phyloP scores from a whole-genome alignment of 1,140 invertebrate species.

The Drosophila eugracilis region DNA sequence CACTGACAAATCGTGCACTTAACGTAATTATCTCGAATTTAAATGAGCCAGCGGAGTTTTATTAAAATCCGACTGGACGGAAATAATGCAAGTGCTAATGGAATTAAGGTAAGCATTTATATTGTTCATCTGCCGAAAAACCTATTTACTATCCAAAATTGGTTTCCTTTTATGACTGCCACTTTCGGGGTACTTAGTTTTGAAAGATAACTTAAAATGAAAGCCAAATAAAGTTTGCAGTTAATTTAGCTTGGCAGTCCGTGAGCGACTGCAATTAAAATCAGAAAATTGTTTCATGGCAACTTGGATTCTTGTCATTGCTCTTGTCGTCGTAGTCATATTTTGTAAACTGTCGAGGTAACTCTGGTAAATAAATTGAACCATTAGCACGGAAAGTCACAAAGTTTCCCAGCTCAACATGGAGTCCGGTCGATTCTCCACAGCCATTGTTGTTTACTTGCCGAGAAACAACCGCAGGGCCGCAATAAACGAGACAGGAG shows the following conservation, averaged over 20 bases:
- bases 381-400: constrained; percentile 62
- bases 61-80: background rate
- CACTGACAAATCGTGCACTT: background rate
- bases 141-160: constrained; percentile 1
- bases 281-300: constrained; percentile 62
- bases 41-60: background rate
- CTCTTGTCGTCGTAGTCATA: constrained; percentile 40
- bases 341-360: constrained; percentile 59
- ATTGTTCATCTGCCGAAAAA: background rate
- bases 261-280: constrained; percentile 67
- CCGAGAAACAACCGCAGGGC: constrained; percentile 35
- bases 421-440: constrained; percentile 31
- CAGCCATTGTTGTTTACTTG: constrained; percentile 36
- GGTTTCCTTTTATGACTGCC: background rate
- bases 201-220: constrained; percentile 45
- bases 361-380: constrained; percentile 66
- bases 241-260: constrained; percentile 50
- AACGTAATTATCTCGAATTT: constrained; percentile 2
- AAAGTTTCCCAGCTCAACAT: constrained; percentile 60
- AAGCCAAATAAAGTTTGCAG: constrained; percentile 60
- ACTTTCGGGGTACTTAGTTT: constrained; percentile 14
- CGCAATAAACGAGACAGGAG: constrained; percentile 49
- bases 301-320: constrained; percentile 35
- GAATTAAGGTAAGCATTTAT: background rate
- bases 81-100: constrained; percentile 6